Evolutionary conservation across 1,140 invertebrate genomes (phyloP).

Genomic region (Rhysida immarginata): DNA sequence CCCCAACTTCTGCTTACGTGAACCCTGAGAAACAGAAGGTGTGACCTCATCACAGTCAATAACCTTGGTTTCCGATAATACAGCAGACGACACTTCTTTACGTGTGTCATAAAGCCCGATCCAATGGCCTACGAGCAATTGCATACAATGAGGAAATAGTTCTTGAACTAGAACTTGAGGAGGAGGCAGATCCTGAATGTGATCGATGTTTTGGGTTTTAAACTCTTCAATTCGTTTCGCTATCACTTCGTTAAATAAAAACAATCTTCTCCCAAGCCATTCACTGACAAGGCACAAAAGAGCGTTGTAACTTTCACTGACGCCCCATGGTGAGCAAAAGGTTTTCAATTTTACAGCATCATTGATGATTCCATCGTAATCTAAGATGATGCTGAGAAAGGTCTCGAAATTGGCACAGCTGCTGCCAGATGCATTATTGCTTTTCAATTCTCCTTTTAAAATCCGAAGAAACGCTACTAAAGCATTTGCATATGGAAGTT

Average conservation of each 20-base stretch:
- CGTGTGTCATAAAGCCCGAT: conserved; percentile 8
- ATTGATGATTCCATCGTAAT: not conserved
- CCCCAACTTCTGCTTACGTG: not conserved
- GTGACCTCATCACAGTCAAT: not conserved
- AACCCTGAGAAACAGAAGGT: not conserved
- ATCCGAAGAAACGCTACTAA: not conserved
- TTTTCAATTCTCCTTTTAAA: not conserved
- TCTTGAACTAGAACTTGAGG: conserved; percentile 15
- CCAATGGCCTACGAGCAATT: conserved; percentile 17
- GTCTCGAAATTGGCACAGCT: no score
- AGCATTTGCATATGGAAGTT: not conserved
- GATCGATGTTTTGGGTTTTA: conserved; percentile 18
- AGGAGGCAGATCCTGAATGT: conserved; percentile 21
- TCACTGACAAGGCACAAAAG: conserved; percentile 16
- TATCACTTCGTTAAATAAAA: conserved; percentile 15
- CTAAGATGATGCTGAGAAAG: conserved; percentile 1
- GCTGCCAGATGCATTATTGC: no score
- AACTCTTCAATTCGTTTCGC: conserved; percentile 16
- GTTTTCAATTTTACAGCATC: not conserved
- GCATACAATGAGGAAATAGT: conserved; percentile 23
- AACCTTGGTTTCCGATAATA: no score
- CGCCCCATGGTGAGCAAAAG: conserved; percentile 8
- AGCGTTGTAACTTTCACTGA: conserved; percentile 12
- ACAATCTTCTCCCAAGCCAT: conserved; percentile 20
- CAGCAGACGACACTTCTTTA: not conserved